Conservation (phyloP, 2,113 vertebrate genomes). For the Pluvialis apricaria region DNA sequence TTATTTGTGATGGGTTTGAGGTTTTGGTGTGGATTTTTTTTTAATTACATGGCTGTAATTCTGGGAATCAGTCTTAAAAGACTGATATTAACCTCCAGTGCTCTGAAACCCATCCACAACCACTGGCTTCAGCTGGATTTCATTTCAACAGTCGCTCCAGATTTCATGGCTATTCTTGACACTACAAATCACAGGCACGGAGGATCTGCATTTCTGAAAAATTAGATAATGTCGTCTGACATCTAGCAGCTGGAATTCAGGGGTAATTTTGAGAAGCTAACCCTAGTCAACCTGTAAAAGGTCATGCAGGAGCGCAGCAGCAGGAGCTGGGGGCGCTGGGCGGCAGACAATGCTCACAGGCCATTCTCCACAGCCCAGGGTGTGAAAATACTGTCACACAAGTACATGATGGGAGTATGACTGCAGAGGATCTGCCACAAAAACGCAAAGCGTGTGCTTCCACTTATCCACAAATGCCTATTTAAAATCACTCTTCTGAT, state of each 20-base stretch:
- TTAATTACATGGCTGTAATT: background rate
- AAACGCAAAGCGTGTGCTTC: background rate
- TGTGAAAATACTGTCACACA: background rate
- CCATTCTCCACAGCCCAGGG: background rate
- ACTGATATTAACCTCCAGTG: background rate
- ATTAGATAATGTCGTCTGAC: background rate
- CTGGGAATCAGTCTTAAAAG: background rate
- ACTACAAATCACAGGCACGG: background rate
- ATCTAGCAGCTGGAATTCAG: background rate
- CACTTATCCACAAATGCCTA: background rate
- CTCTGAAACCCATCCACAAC: background rate
- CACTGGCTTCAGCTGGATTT: background rate
- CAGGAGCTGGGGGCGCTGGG: background rate
- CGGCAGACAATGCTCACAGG: background rate
- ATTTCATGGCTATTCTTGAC: background rate
- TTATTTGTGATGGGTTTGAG: background rate
- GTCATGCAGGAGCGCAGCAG: fast-evolving
- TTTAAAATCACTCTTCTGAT: background rate
- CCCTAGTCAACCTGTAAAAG: background rate
- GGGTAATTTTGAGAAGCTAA: background rate
- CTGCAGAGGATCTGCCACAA: background rate
- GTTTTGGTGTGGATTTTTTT: background rate
- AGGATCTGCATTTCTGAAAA: background rate
- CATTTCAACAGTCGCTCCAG: background rate
- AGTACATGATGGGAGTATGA: fast-evolving